Base-by-base conservation (phyloP, 2,113 vertebrate genomes). In the Scatophagus argus region DNA sequence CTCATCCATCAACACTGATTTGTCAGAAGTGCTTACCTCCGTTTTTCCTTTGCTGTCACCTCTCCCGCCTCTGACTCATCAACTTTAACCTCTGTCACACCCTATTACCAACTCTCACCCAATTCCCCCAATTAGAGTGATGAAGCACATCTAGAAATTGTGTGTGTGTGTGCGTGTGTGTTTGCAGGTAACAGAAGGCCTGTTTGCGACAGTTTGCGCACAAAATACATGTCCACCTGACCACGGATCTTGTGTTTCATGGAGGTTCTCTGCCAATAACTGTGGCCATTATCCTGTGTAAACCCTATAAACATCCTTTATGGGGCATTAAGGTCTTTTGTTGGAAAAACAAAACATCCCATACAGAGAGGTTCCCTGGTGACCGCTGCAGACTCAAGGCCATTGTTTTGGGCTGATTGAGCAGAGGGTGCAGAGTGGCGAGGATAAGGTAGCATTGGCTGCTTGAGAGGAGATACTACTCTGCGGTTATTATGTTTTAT, bases 291-390 rank as follows among this genome's bases (percentile, higher is more conserved):
- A 89, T 88, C 73, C 74, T 84, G 78, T 87, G 86, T 89, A 88
- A 89, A 85, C 74, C 73, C 60, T 68, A 87, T 87, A 88, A 89
- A 88, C 70, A 90, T 80, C 59, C 61, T 81, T 91, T 90, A 90
- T 79, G 74, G 85, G 80, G 63, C 72, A 87, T 81, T 87, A 77
- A 44, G 67, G 84, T 65, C 74, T 87, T 89, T 91, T 88, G 84
- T 83, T 74, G 43, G 70, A 61, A 84, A 87, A 93, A 91, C 82
- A 83, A 89, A 88, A 74, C 58, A 72, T 77, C 49, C 52, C 82
- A 74, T 70, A 81, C 68, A 74, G 69, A 74, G 76, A 54, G 65
- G 44, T 49, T 83, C 89, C 82, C 84, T 23, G 64, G 79, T 80
- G 85, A 83, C 59, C 23, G 68, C 69, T 47, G 67, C 84, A 79